These are phyloP conservation scores for Trachelus stipa DNA, from an alignment of 2,888 invertebrate genomes.

Conservation along the genomic window DNA sequence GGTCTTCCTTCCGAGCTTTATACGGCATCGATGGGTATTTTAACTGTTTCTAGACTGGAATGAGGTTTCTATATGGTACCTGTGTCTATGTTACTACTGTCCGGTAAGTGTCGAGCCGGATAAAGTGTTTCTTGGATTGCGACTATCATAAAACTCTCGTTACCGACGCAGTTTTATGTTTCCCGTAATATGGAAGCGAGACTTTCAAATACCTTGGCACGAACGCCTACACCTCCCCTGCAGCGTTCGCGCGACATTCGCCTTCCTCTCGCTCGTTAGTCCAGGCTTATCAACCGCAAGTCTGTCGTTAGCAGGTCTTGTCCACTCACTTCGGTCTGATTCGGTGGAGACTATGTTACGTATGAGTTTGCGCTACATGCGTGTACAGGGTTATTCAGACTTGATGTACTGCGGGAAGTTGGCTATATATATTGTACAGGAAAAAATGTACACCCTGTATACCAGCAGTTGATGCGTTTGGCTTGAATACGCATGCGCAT, in stretches of 20 bases:
- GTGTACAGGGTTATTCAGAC: not conserved
- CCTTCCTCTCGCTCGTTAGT: conserved; percentile 2
- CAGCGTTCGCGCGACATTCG: not conserved
- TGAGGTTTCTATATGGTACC: not conserved
- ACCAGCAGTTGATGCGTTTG: too few relatives aligned
- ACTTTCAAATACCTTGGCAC: conserved; percentile 15
- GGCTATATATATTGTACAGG: not conserved
- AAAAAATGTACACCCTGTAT: not conserved
- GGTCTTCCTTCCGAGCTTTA: not conserved
- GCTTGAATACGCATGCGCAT: too few relatives aligned
- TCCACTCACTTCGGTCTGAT: conserved; percentile 43
- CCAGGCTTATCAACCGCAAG: conserved; percentile 7
- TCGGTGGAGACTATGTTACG: conserved; percentile 8
- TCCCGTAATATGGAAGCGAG: conserved; percentile 17
- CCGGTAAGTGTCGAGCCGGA: not conserved
- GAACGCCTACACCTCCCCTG: conserved; percentile 11
- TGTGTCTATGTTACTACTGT: not conserved
- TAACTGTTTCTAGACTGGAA: not conserved
- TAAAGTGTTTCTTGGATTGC: not conserved
- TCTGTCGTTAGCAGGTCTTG: conserved; percentile 16
- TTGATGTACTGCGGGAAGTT: not conserved
- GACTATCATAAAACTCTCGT: conserved; percentile 8
- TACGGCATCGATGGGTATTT: not conserved
- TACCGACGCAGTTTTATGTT: conserved; percentile 10
- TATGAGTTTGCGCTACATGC: not conserved